These are phyloP conservation scores for Lamellibrachia satsuma DNA, from an alignment of 2,888 invertebrate genomes.

Conservation along the genomic window DNA sequence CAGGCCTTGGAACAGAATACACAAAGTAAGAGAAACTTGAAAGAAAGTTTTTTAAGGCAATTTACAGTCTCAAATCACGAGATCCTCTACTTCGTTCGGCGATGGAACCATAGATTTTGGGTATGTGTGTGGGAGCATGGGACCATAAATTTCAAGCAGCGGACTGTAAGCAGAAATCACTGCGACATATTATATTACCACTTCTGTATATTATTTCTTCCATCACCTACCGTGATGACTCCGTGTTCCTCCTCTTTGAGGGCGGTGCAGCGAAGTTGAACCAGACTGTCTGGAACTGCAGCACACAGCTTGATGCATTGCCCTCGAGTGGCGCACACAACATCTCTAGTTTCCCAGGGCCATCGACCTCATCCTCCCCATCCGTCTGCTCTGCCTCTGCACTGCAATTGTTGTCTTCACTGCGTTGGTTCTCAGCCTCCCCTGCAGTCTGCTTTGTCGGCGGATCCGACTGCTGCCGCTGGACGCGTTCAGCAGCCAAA, in stretches of 20 bases:
- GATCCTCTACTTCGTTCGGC: too few species aligned
- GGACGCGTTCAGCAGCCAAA: neutral
- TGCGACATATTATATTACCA: too few species aligned
- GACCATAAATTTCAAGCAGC: too few species aligned
- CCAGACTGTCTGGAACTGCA: constrained; percentile 91
- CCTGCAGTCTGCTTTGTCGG: neutral
- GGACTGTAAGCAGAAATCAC: too few species aligned
- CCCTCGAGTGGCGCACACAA: constrained; percentile 50
- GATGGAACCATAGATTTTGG: too few species aligned
- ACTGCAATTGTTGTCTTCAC: neutral
- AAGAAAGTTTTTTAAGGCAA: too few species aligned
- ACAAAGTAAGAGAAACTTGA: too few species aligned
- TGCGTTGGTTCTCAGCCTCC: neutral
- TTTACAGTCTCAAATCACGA: too few species aligned
- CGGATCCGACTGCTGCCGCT: neutral
- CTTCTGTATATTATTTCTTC: neutral
- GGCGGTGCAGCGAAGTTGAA: constrained; percentile 98
- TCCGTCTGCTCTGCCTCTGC: neutral
- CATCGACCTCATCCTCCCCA: neutral
- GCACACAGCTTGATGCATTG: constrained; percentile 78
- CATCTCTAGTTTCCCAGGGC: neutral
- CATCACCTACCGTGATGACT: constrained; percentile 81
- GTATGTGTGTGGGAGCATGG: too few species aligned
- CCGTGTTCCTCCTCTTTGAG: constrained; percentile 93
- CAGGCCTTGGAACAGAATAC: too few species aligned